A percentile compares a stretch with the other conserved stretches of the same genome.
These are phyloP conservation scores for Timema cristinae DNA, from an alignment of 2,888 invertebrate species.

Conservation along the genomic window DNA sequence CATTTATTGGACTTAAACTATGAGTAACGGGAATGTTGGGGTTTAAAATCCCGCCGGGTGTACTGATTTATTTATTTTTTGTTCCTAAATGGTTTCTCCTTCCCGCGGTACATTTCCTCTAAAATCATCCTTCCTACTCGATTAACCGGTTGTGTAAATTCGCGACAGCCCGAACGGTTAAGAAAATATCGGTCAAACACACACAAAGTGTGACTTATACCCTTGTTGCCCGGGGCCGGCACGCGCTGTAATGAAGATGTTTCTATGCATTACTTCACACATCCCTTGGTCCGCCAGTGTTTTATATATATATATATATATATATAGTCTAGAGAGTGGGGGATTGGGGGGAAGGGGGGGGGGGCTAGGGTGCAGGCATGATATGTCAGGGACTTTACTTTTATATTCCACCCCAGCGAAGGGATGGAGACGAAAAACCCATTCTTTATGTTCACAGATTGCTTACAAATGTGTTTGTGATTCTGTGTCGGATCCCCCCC, in stretches of 20 bases:
- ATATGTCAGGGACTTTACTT: background rate
- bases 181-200: background rate
- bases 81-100: too few relatives aligned
- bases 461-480: too few relatives aligned
- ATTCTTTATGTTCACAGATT: background rate
- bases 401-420: background rate
- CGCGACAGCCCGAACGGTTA: too few relatives aligned
- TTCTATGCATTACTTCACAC: conserved; percentile 27
- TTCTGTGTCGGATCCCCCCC: too few relatives aligned
- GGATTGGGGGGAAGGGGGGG: background rate
- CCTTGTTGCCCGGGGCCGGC: conserved; percentile 10
- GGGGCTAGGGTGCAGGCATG: background rate
- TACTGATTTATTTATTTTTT: too few relatives aligned
- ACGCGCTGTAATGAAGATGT: conserved; percentile 25
- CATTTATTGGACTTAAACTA: too few relatives aligned
- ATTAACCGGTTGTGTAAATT: too few relatives aligned
- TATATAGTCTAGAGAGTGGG: background rate
- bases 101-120: too few relatives aligned
- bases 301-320: background rate
- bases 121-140: too few relatives aligned
- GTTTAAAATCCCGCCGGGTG: too few relatives aligned
- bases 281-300: background rate
- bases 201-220: background rate
- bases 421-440: background rate
- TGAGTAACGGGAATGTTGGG: too few relatives aligned